Conservation (phyloP, 2,888 invertebrate species). For the Amphimallon solstitiale region DNA sequence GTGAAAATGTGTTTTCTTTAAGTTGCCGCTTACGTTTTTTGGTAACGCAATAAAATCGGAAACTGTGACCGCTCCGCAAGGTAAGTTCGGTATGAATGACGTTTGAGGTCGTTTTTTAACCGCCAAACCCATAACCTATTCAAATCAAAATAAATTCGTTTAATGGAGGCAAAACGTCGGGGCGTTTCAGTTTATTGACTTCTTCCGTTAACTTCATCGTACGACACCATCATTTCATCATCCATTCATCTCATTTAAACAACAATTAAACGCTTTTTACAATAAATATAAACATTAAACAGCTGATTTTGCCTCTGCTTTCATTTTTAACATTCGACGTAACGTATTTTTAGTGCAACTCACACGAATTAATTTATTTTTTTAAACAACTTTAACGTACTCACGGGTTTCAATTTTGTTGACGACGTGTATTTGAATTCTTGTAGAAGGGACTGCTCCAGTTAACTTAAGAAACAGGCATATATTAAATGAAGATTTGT, state of each 20-base stretch:
- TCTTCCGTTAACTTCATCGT: constrained; percentile 17
- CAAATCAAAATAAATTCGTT: constrained; percentile 27
- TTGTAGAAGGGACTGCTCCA: not conserved
- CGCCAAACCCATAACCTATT: constrained; percentile 36
- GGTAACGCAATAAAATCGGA: constrained; percentile 4
- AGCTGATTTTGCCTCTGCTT: constrained; percentile 11
- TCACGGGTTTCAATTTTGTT: not conserved
- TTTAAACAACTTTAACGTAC: not conserved
- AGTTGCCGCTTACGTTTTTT: constrained; percentile 16
- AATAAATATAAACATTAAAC: constrained; percentile 19
- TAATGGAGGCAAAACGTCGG: constrained; percentile 25
- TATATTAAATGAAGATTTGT: constrained; percentile 13
- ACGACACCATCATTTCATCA: constrained; percentile 20
- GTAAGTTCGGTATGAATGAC: constrained; percentile 22
- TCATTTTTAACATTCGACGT: not conserved
- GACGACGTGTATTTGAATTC: not conserved
- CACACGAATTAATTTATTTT: too few relatives aligned
- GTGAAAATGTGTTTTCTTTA: not conserved
- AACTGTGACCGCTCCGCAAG: constrained; percentile 3
- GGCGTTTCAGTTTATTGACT: constrained; percentile 28
- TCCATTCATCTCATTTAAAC: constrained; percentile 25
- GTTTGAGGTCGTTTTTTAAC: constrained; percentile 36
- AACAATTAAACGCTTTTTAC: not conserved
- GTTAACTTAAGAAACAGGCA: constrained; percentile 6
- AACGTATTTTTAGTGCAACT: constrained; percentile 12